Conservation (phyloP, 1,140 invertebrate species). For the Drusus annulatus region DNA sequence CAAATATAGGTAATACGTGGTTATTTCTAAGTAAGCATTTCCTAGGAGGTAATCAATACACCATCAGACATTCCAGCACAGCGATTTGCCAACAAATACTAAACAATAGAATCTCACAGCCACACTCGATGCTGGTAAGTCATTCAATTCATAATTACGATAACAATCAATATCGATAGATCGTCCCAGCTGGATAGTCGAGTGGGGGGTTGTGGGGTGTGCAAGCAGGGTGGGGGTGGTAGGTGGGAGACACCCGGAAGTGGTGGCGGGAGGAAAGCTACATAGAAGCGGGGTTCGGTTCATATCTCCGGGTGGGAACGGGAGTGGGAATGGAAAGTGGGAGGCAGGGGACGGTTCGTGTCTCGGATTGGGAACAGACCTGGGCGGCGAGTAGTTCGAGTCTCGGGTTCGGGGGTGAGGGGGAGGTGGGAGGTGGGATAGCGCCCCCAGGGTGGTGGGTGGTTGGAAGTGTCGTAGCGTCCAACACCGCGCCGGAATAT, state of each 20-base stretch:
- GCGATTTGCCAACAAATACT: neutral
- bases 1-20: too few relatives aligned
- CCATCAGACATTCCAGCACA: too few relatives aligned
- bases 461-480: conserved; percentile 38
- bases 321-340: neutral
- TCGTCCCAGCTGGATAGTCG: conserved; percentile 55
- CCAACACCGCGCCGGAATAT: conserved; percentile 58
- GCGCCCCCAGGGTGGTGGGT: too few relatives aligned
- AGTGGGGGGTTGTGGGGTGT: too few relatives aligned
- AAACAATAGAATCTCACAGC: neutral
- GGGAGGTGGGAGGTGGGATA: neutral
- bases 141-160: conserved; percentile 59
- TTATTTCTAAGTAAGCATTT: too few relatives aligned
- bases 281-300: neutral
- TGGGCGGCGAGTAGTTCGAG: conserved; percentile 5
- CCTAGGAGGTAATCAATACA: too few relatives aligned
- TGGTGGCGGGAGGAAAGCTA: conserved; percentile 1
- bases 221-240: too few relatives aligned
- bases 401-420: neutral
- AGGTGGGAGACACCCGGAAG: neutral
- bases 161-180: conserved; percentile 60
- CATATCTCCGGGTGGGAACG: conserved; percentile 28
- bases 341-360: conserved; percentile 10
- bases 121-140: conserved; percentile 44
- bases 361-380: conserved; percentile 37